phyloP scores from a whole-genome alignment of 92 coral and sea anemone genomes.

The Micromussa lordhowensis region DNA sequence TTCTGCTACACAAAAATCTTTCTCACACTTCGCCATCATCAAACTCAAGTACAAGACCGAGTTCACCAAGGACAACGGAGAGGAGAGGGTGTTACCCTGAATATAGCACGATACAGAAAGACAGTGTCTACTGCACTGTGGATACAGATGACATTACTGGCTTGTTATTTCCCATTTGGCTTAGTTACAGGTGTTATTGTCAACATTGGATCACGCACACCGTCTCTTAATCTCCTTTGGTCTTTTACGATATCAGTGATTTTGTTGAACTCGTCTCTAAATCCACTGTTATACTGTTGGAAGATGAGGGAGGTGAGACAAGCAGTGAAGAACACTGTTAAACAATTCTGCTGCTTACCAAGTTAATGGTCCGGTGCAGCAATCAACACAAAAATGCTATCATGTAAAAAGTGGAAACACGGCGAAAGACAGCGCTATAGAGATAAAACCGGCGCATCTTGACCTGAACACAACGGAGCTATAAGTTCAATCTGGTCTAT shows the following conservation, averaged over 20 bases:
- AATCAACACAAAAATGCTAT: background rate
- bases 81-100: background rate
- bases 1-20: background rate
- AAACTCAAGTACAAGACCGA: background rate
- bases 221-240: background rate
- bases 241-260: background rate
- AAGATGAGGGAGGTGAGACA: background rate
- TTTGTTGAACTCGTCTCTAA: background rate
- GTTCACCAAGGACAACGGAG: background rate
- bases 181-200: background rate
- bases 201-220: background rate
- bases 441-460: too few relatives aligned
- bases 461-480: too few relatives aligned
- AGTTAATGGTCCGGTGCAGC: background rate
- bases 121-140: constrained; percentile 23
- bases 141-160: constrained; percentile 11
- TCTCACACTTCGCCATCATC: background rate
- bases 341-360: background rate
- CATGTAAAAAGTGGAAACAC: too few relatives aligned
- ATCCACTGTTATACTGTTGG: background rate
- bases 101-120: constrained; percentile 13
- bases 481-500: background rate
- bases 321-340: background rate
- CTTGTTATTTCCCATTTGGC: constrained; percentile 11
- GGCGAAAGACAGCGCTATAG: too few relatives aligned